Percentiles rank a stretch among this genome's conserved stretches.
Evolutionary conservation across 2,797 vertebrate genomes (phyloP).

Genomic region (Acanthurus tractus): DNA sequence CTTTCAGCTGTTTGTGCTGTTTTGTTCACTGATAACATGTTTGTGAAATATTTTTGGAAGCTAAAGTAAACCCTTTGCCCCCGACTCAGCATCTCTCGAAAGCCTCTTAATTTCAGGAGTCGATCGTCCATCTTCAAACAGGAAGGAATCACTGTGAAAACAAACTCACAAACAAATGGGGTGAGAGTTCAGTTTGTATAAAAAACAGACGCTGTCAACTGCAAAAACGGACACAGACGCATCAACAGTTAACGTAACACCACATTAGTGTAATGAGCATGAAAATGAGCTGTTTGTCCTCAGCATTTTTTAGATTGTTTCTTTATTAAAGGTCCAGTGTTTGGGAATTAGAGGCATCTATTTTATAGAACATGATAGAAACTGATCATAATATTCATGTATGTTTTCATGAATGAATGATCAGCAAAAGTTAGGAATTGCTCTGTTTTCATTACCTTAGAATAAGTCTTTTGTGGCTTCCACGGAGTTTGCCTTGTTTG

Average conservation of each 20-base stretch:
- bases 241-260: neutral
- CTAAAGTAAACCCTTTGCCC: conserved; percentile 42
- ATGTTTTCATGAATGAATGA: too few species aligned
- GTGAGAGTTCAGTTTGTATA: conserved; percentile 56
- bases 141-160: conserved; percentile 77
- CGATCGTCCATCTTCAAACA: conserved; percentile 81
- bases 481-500: too few species aligned
- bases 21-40: conserved; percentile 23
- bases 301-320: neutral
- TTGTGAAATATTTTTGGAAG: conserved; percentile 9
- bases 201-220: conserved; percentile 43
- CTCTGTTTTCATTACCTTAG: too few species aligned
- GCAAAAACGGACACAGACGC: conserved; percentile 23
- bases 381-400: too few species aligned
- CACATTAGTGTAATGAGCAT: conserved; percentile 17
- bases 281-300: conserved; percentile 21
- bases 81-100: conserved; percentile 52
- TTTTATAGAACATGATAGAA: too few species aligned
- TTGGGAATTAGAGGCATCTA: too few species aligned
- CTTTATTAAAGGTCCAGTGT: too few species aligned
- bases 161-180: conserved; percentile 54
- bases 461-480: too few species aligned
- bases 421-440: too few species aligned
- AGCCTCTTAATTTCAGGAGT: conserved; percentile 51
- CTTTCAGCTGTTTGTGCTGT: conserved; percentile 1